phyloP scores from a whole-genome alignment of 2,888 invertebrate genomes.

The Pristionchus entomophagus region DNA sequence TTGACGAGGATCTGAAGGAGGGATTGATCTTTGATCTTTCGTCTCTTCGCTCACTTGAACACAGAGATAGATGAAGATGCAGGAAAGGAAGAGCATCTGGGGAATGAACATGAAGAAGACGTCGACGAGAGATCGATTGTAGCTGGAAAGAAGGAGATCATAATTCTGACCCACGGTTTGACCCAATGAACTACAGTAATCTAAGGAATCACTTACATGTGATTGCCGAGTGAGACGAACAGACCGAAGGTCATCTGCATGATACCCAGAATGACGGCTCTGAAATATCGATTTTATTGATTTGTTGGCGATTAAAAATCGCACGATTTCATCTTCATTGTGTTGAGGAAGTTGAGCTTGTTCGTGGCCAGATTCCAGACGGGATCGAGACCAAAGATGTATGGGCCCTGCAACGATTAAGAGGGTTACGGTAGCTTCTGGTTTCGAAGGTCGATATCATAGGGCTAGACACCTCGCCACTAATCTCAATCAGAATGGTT shows the following conservation, averaged over 20 bases:
- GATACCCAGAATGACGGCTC: conserved; percentile 71
- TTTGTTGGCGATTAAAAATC: background rate
- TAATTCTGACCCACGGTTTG: background rate
- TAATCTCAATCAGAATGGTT: no score
- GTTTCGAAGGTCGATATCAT: no score
- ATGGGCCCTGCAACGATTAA: conserved; percentile 64
- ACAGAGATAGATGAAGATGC: conserved; percentile 95
- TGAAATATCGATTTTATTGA: background rate
- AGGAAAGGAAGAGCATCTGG: conserved; percentile 90
- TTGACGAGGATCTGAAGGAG: conserved; percentile 64
- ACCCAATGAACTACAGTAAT: background rate
- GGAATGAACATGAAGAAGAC: conserved; percentile 95
- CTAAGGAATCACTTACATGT: no score
- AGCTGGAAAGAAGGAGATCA: conserved; percentile 71
- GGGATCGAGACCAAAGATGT: conserved; percentile 72
- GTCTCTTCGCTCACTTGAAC: conserved; percentile 81
- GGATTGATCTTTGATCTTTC: background rate
- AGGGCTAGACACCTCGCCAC: no score
- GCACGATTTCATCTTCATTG: conserved; percentile 75
- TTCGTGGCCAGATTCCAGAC: conserved; percentile 75
- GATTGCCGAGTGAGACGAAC: conserved; percentile 69
- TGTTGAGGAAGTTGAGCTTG: conserved; percentile 73
- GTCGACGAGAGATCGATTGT: conserved; percentile 83
- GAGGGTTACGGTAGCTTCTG: no score
- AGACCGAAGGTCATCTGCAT: conserved; percentile 75